These are phyloP conservation scores for Antechinus flavipes DNA, from an alignment of 2,113 vertebrate species.

Conservation along the genomic window DNA sequence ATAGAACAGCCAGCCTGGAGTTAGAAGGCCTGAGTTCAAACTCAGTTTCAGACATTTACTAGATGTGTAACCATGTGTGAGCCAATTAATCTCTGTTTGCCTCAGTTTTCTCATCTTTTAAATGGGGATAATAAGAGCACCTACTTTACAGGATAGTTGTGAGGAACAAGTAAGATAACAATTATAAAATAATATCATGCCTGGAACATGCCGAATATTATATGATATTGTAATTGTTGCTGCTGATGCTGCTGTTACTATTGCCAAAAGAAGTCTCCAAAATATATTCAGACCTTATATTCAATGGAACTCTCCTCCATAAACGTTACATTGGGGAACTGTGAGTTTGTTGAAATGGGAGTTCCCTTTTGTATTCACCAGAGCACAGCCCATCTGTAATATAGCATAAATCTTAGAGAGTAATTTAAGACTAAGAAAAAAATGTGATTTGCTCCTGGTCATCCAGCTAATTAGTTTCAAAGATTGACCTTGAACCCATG, in stretches of 20 bases:
- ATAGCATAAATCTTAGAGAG: neutral
- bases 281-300: neutral
- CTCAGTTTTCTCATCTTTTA: neutral
- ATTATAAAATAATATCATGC: neutral
- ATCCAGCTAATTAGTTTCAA: neutral
- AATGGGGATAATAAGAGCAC: neutral
- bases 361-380: neutral
- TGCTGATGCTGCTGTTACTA: neutral
- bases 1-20: too few species aligned
- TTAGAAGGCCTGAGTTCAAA: too few species aligned
- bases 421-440: neutral
- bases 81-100: neutral
- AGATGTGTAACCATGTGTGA: neutral
- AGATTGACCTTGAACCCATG: neutral
- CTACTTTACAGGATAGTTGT: neutral
- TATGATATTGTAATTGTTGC: neutral
- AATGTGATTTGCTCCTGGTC: neutral
- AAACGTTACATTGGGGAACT: neutral
- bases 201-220: neutral
- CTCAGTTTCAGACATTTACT: neutral
- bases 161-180: neutral
- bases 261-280: neutral
- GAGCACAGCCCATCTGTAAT: neutral
- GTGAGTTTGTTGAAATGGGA: neutral
- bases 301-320: neutral